Evolutionary conservation across 1,140 invertebrate species (phyloP).

Genomic region (Ceratina calcarata): DNA sequence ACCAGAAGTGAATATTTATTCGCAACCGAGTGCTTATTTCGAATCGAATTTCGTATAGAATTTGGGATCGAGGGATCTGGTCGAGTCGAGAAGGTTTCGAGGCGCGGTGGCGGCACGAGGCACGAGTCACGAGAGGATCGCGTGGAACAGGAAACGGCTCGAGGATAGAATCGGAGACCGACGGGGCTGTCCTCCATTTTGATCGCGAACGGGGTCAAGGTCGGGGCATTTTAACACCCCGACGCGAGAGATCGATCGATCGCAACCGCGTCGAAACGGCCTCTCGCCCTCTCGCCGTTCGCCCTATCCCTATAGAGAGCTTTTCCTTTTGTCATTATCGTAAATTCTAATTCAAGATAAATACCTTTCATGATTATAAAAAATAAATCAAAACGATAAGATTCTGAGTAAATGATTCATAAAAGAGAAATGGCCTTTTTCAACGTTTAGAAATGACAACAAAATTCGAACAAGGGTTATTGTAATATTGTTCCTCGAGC

Average conservation of each 20-base stretch:
- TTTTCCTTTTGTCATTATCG: too few species aligned
- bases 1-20: too few species aligned
- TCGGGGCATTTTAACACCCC: slow-evolving; percentile 44
- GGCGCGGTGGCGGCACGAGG: background rate
- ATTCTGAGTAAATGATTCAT: too few species aligned
- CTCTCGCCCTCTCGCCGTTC: background rate
- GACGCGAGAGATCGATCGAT: slow-evolving; percentile 41
- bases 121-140: slow-evolving; percentile 15
- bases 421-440: too few species aligned
- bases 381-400: too few species aligned
- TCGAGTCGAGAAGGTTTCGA: background rate
- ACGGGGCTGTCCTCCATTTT: slow-evolving; percentile 41
- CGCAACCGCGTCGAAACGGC: background rate
- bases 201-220: slow-evolving; percentile 48
- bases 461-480: background rate
- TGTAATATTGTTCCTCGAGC: background rate
- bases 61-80: background rate
- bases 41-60: too few species aligned
- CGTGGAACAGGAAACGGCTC: slow-evolving; percentile 37
- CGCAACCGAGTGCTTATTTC: too few species aligned
- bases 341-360: too few species aligned
- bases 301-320: background rate
- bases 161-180: slow-evolving; percentile 32
- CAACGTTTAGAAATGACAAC: background rate
- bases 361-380: too few species aligned